Evolutionary conservation across 1,140 invertebrate genomes (phyloP), one percentile per base, ranked within the genome.

Genomic region (Papilio glaucus): DNA sequence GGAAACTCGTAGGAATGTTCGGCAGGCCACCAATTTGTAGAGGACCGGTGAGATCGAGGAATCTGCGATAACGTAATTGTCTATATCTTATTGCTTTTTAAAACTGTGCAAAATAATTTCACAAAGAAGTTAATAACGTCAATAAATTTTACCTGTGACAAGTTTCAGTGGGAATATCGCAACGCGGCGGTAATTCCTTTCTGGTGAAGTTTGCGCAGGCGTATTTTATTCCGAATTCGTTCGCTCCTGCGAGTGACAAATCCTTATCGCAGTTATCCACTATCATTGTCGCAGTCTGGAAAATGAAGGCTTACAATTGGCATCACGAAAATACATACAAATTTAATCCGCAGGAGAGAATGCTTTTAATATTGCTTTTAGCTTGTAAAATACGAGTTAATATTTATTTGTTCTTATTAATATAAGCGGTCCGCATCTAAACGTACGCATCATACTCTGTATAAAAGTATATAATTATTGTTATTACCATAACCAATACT

Each of bases 31-130:
- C 99, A 18, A 99, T 92, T 89, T 99, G 98, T 8, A 99, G 88
- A 0, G 99, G 98, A 1, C 98, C 98, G 0, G 98, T 99, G 4
- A 99, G 91, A 90, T 99, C 99, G 21, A 99, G 89, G 84, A 99
- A 98, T 57, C 98, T 94, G 75, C 37, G 53, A 76, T 78, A 37
- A 53, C n/a, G 67, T 21, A 69, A 75, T 69, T 61, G 18, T 61
- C 74, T 75, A 74, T 73, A 60, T 75, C 42, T 69, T 69, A 71
- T 70, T 71, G 45, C 39, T 65, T 71, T 71, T 69, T 53, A 69
- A 69, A 26, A 53, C 67, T 69, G 67, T 13, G 21, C 6, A 1
- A 65, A 18, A 21, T 18, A 18, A 41, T 29, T 62, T 62, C 8
- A 5, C 15, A 61, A 39, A 18, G 49, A 10, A 45, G 38, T 33